These are phyloP conservation scores for Leuciscus waleckii DNA, from an alignment of 2,797 vertebrate species.

Conservation along the genomic window DNA sequence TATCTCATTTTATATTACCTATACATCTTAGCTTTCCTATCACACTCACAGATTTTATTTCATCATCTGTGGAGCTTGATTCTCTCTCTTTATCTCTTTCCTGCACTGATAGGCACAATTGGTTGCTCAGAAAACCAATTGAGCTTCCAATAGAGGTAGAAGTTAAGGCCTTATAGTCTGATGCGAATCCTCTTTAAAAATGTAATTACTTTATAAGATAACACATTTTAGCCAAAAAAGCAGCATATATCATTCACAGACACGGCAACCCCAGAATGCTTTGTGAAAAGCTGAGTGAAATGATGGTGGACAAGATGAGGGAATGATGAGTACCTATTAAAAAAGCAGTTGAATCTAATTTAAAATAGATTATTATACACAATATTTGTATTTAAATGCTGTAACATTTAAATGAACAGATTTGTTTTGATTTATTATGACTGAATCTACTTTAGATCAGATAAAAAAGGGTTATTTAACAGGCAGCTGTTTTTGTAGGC, in stretches of 20 bases:
- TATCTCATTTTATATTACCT: slow-evolving; percentile 58
- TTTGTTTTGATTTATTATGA: neutral
- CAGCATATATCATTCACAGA: neutral
- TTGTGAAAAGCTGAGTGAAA: neutral
- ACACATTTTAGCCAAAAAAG: neutral
- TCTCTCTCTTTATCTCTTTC: slow-evolving; percentile 48
- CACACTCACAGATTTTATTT: slow-evolving; percentile 59
- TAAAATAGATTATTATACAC: neutral
- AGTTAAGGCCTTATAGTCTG: neutral
- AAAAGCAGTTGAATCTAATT: neutral
- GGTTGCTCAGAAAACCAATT: slow-evolving; percentile 2
- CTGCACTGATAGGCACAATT: slow-evolving; percentile 13
- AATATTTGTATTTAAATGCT: neutral
- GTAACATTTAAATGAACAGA: neutral
- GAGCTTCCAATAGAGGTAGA: neutral
- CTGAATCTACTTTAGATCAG: neutral
- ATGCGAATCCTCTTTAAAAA: neutral
- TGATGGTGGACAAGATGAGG: neutral
- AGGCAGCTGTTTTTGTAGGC: neutral
- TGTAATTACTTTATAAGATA: slow-evolving; percentile 3
- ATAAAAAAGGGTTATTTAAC: neutral
- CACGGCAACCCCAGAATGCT: neutral
- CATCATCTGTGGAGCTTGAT: slow-evolving; percentile 59
- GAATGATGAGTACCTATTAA: neutral
- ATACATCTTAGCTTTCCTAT: slow-evolving; percentile 56